Conservation (phyloP, 2,797 vertebrate species). For the Protonibea diacanthus region DNA sequence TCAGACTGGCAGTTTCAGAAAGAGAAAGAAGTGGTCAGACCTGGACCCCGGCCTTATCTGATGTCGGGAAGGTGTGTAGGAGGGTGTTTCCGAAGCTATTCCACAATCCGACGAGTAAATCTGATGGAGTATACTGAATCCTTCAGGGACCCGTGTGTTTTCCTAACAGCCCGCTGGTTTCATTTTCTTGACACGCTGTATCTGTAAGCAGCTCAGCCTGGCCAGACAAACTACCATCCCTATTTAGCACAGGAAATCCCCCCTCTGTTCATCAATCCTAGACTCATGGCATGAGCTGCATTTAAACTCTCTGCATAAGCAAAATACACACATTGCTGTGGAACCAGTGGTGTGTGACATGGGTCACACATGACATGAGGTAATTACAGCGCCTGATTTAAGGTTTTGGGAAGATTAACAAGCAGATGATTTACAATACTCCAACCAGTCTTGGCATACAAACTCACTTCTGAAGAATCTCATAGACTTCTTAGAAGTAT, state of each 20-base stretch:
- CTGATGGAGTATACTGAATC: not conserved
- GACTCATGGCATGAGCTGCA: slow-evolving; percentile 22
- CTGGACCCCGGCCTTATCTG: not conserved
- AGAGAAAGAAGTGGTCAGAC: not conserved
- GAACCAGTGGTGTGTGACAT: not conserved
- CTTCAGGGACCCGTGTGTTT: not conserved
- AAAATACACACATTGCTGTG: slow-evolving; percentile 12
- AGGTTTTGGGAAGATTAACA: slow-evolving; percentile 27
- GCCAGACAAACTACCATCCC: slow-evolving; percentile 19
- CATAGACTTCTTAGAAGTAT: not conserved
- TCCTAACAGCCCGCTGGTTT: slow-evolving; percentile 31
- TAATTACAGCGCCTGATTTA: not conserved
- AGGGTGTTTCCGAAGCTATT: slow-evolving; percentile 15
- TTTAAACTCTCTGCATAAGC: slow-evolving; percentile 44
- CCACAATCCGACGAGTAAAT: slow-evolving; percentile 2
- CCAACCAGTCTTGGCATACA: slow-evolving; percentile 9
- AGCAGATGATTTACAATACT: not conserved
- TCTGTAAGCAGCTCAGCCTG: slow-evolving; percentile 6
- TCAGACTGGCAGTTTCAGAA: not conserved
- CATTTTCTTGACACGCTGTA: slow-evolving; percentile 32
- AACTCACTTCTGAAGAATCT: slow-evolving; percentile 25
- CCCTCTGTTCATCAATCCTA: slow-evolving; percentile 14
- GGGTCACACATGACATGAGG: slow-evolving; percentile 19
- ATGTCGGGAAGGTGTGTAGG: not conserved
- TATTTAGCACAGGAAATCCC: slow-evolving; percentile 13